Conservation (phyloP, 2,113 vertebrate species). For the Nycticebus coucang region DNA sequence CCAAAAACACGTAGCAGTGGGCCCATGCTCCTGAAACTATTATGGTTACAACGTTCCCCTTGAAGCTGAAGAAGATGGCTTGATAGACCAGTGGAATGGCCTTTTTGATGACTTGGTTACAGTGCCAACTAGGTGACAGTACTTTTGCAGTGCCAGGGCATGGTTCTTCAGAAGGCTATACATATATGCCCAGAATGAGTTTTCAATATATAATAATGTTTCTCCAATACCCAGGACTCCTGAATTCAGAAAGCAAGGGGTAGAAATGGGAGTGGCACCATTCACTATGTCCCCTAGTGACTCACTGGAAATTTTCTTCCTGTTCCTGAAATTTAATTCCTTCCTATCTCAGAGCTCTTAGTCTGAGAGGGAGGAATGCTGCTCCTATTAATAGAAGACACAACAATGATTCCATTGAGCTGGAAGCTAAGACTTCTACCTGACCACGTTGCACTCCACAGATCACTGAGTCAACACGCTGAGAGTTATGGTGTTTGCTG, state of each 20-base stretch:
- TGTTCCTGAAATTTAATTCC: not conserved
- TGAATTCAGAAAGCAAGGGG: not conserved
- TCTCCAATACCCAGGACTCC: not conserved
- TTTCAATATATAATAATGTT: not conserved
- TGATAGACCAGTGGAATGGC: not conserved
- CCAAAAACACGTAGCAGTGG: not conserved
- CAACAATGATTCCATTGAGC: not conserved
- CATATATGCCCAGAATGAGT: not conserved
- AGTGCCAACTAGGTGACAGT: not conserved
- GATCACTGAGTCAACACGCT: not conserved
- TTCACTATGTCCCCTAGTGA: not conserved
- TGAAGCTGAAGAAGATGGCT: not conserved
- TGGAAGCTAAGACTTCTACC: not conserved
- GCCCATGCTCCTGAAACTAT: not conserved
- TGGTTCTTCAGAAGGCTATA: not conserved
- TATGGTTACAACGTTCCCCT: not conserved
- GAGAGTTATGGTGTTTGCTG: accelerated
- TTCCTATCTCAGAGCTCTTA: not conserved
- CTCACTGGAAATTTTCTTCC: not conserved
- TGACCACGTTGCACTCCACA: not conserved
- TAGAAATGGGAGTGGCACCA: not conserved
- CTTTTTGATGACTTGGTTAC: too few relatives aligned
- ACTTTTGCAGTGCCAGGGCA: not conserved
- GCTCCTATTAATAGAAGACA: too few relatives aligned
- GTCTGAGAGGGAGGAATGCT: not conserved